Evolutionary conservation across 2,888 invertebrate species (phyloP), one percentile per base, ranked within the genome.

Genomic region (Leptinotarsa rubiginosa): DNA sequence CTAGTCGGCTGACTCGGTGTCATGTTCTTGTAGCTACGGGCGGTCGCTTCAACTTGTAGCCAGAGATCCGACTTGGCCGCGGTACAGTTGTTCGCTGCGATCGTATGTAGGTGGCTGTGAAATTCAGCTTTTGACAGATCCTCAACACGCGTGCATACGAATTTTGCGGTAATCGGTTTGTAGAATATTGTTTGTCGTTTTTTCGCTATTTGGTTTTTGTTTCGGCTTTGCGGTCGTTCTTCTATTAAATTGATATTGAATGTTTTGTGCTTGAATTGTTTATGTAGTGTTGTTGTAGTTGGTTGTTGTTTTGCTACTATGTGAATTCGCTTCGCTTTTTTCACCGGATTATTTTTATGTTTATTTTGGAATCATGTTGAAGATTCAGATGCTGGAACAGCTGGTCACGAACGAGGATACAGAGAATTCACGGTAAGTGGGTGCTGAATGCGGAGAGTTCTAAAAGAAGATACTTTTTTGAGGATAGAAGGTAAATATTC

Each of bases 331-430:
- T 74, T 73, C 50, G 67, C 75, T 66, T 49, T 52, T 47, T 73
- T 73, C 49, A 3, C 78, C 78, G 85, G 79, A 81, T 81, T 79
- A 79, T 47, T 75, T 77, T 72, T 72, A n/a, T 20, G 56, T 66
- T 20, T n/a, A 73, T 59, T 41, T 54, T 52, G 72, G 49, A 84
- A 81, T 75, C 89, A 93, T 93, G 93, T 88, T 93, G 88, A 93
- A 93, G 89, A 93, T 93, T 89, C 93, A 93, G 87, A 92, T 93
- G 93, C 89, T 93, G 89, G 93, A 93, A 85, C 93, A 93, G 84
- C 91, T 93, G 85, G 92, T 92, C 87, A 92, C 90, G 86, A 92
- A 91, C 87, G 93, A 93, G 77, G 31, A 18, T 62, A 62, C 31
- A 87, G 93, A 93, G 47, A 84, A 81, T 78, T 85, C 85, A 47